phyloP scores from a whole-genome alignment of 2,113 vertebrate genomes.

The Pagrus major region DNA sequence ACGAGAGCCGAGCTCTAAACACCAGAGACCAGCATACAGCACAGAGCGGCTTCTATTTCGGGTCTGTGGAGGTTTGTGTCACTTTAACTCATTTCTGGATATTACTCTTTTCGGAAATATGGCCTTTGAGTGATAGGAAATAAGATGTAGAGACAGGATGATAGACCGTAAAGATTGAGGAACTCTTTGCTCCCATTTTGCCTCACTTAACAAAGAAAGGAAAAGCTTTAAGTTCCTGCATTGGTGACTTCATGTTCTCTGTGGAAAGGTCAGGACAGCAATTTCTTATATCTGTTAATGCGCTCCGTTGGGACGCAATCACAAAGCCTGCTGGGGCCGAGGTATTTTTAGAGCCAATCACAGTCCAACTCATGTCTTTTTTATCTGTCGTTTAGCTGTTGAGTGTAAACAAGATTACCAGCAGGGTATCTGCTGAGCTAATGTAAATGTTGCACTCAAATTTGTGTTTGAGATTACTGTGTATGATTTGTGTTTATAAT shows the following conservation, averaged over 20 bases:
- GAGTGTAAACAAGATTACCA: slow-evolving; percentile 55
- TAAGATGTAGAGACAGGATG: neutral
- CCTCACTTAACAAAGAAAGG: slow-evolving; percentile 24
- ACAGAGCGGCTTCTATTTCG: slow-evolving; percentile 1
- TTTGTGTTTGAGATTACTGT: slow-evolving; percentile 48
- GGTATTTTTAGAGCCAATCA: slow-evolving; percentile 59
- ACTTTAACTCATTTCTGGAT: slow-evolving; percentile 12
- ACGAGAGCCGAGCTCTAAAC: neutral
- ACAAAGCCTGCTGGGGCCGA: slow-evolving; percentile 18
- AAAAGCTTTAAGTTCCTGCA: slow-evolving; percentile 13
- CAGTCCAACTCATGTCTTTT: slow-evolving; percentile 33
- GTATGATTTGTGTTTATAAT: slow-evolving; percentile 35
- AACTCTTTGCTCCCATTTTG: neutral
- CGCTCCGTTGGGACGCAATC: slow-evolving; percentile 24
- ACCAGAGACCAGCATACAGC: neutral
- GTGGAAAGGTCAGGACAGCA: slow-evolving; percentile 33
- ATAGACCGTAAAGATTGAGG: neutral
- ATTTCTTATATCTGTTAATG: slow-evolving; percentile 43
- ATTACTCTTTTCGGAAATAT: slow-evolving; percentile 11
- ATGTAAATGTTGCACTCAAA: slow-evolving; percentile 40
- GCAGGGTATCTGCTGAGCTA: slow-evolving; percentile 27
- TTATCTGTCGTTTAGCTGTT: slow-evolving; percentile 47
- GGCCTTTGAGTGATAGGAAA: slow-evolving; percentile 13
- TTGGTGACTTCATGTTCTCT: slow-evolving; percentile 8
- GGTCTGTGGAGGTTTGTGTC: neutral